Evolutionary conservation across 2,888 invertebrate genomes (phyloP).

Genomic region (Calameuta pallipes): DNA sequence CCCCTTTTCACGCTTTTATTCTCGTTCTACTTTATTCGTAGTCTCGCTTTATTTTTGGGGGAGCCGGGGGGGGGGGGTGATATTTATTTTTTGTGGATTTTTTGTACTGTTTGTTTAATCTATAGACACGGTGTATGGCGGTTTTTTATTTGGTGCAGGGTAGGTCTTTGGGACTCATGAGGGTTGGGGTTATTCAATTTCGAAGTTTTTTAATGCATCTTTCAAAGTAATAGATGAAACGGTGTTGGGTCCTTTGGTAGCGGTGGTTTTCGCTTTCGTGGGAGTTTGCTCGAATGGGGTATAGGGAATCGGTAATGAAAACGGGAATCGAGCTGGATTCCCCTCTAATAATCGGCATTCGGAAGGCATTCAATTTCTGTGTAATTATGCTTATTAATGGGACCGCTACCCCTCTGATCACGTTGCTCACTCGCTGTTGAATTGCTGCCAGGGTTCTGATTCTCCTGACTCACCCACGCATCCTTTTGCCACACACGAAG

Average conservation of each 20-base stretch:
- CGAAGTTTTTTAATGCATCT: not conserved
- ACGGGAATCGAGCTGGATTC: conserved; percentile 19
- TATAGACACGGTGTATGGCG: not conserved
- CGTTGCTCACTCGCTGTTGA: not conserved
- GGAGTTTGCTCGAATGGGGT: not conserved
- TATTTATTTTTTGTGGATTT: not conserved
- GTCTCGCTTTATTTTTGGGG: not conserved
- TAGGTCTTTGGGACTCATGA: not conserved
- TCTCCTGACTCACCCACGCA: not conserved
- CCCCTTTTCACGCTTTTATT: not conserved
- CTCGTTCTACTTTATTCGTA: not conserved
- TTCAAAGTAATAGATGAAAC: not conserved
- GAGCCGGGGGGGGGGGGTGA: too few species aligned
- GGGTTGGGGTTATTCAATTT: not conserved
- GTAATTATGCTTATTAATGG: conserved; percentile 52
- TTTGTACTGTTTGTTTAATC: not conserved
- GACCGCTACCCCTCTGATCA: conserved; percentile 29
- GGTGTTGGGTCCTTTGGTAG: not conserved
- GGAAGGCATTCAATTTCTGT: conserved; percentile 46
- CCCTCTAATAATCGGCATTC: conserved; percentile 44
- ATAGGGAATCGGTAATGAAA: not conserved
- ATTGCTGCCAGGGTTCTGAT: not conserved
- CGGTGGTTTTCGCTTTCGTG: not conserved
- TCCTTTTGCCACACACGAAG: conserved; percentile 10
- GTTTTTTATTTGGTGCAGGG: not conserved